Percentiles rank a stretch among this genome's conserved stretches.
These are phyloP conservation scores for Helicolenus hilgendorfi DNA, from an alignment of 2,797 vertebrate species.

Conservation along the genomic window DNA sequence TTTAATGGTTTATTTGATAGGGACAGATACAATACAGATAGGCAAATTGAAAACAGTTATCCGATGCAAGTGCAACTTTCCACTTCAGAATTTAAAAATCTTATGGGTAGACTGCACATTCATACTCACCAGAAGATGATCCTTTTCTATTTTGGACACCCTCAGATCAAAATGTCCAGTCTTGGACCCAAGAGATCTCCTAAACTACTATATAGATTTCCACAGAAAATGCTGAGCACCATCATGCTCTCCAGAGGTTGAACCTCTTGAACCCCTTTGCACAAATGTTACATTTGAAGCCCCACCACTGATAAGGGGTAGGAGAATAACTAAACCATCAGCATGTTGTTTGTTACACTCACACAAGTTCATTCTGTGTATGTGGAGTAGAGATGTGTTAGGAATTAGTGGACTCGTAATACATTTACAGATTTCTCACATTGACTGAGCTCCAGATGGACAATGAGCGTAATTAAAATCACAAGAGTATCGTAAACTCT, in stretches of 20 bases:
- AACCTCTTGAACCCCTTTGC: not conserved
- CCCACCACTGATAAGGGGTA: not conserved
- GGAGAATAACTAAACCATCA: not conserved
- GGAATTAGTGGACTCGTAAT: not conserved
- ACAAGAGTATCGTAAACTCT: conserved; percentile 2
- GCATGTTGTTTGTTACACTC: not conserved
- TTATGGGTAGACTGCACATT: not conserved
- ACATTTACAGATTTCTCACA: not conserved
- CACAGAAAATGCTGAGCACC: not conserved
- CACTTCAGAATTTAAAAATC: not conserved
- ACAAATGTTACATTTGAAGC: not conserved
- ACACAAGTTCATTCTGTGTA: not conserved
- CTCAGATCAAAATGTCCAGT: not conserved
- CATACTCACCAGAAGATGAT: not conserved
- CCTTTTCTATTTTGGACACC: not conserved
- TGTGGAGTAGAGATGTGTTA: not conserved
- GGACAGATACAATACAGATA: too few relatives aligned
- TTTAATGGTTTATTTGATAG: too few relatives aligned
- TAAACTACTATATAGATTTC: not conserved
- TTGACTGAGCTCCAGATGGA: conserved; percentile 10
- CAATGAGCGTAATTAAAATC: conserved; percentile 26
- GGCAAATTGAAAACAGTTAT: too few relatives aligned
- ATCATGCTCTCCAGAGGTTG: not conserved
- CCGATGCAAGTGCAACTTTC: not conserved
- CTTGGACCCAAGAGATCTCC: not conserved